Conservation (phyloP, 2,888 invertebrate genomes). For the Tenthredo distinguenda region DNA sequence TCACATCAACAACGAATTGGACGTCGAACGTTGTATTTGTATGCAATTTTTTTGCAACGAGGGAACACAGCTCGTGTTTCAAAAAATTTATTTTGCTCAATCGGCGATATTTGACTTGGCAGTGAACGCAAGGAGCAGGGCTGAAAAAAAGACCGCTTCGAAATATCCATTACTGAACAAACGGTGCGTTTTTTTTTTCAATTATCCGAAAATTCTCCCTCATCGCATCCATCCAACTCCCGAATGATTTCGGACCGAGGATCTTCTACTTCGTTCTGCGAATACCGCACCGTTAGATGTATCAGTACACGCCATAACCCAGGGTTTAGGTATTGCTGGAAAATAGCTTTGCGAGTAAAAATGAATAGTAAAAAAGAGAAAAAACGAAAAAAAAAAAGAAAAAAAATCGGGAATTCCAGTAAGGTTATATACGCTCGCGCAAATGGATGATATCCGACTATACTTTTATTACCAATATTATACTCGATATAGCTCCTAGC, state of each 20-base stretch:
- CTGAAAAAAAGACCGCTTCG: no score
- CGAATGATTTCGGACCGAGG: no score
- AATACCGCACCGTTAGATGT: neutral
- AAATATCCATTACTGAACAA: no score
- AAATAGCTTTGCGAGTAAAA: neutral
- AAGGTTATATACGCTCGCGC: slow-evolving; percentile 5
- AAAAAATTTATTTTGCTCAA: no score
- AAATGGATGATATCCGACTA: slow-evolving; percentile 41
- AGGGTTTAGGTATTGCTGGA: neutral
- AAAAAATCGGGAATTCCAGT: neutral
- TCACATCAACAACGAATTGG: neutral
- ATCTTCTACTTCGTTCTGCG: neutral
- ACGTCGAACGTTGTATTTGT: no score
- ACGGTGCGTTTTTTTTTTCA: no score
- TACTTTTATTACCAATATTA: slow-evolving; percentile 47
- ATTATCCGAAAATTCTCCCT: no score
- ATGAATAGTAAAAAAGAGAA: neutral
- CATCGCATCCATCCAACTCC: no score
- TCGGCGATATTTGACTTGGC: no score
- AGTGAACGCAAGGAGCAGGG: no score
- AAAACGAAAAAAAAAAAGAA: neutral
- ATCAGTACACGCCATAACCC: neutral
- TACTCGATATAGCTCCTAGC: slow-evolving; percentile 39
- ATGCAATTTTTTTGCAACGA: no score
- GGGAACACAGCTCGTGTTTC: no score